These are phyloP conservation scores for Taenaris catops DNA, from an alignment of 2,888 invertebrate genomes.

Conservation along the genomic window DNA sequence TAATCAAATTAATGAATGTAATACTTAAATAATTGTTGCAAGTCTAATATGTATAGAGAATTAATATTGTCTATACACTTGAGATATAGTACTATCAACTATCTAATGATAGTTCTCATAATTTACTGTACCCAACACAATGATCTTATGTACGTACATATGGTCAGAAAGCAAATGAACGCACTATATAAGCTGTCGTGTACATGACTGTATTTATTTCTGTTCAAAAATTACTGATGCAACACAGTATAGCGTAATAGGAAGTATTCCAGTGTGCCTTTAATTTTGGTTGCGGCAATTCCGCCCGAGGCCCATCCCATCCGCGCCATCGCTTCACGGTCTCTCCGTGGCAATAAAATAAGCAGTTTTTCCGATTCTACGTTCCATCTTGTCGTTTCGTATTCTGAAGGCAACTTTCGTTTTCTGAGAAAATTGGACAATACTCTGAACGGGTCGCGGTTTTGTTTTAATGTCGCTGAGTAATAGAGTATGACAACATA, in stretches of 20 bases:
- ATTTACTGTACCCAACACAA: no score
- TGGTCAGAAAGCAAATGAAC: no score
- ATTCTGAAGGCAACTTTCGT: constrained; percentile 54
- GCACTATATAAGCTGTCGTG: no score
- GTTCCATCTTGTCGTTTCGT: constrained; percentile 68
- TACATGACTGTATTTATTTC: constrained; percentile 4
- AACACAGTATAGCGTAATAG: constrained; percentile 22
- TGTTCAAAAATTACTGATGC: constrained; percentile 11
- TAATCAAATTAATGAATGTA: no score
- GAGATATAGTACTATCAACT: no score
- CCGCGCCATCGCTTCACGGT: constrained; percentile 44
- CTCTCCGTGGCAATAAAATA: constrained; percentile 61
- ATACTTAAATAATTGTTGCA: no score
- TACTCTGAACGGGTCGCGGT: constrained; percentile 38
- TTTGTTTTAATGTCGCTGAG: constrained; percentile 30
- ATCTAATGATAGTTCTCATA: no score
- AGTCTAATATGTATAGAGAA: no score
- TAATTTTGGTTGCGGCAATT: constrained; percentile 54
- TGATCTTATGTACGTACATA: no score
- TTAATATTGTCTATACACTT: no score
- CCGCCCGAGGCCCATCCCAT: constrained; percentile 48
- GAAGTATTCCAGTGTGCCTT: constrained; percentile 29
- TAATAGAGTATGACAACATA: no score
- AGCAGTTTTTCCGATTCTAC: constrained; percentile 73
- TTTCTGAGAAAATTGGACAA: constrained; percentile 46